Percentiles rank a stretch among this genome's conserved stretches.
Conservation (phyloP, 2,888 invertebrate species). For the Allacma fusca region DNA sequence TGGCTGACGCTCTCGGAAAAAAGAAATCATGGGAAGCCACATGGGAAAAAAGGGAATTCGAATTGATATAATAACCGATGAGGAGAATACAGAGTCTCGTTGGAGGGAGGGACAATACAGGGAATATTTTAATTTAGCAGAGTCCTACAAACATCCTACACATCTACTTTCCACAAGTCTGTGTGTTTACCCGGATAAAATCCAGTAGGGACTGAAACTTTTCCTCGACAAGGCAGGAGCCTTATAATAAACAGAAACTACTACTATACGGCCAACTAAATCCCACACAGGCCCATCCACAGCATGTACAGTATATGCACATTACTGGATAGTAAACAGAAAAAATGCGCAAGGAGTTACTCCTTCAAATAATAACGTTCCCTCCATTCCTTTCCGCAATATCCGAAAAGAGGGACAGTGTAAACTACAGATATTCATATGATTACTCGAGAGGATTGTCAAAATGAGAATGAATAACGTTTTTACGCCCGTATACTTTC, state of each 20-base stretch:
- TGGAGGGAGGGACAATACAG: no score
- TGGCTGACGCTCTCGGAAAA: no score
- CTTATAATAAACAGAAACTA: background rate
- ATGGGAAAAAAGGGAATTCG: no score
- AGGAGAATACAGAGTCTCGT: no score
- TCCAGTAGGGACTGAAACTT: slow-evolving; percentile 6
- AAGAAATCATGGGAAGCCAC: no score
- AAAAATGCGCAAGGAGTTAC: background rate
- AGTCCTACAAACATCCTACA: background rate
- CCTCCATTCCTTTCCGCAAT: background rate
- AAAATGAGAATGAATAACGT: background rate
- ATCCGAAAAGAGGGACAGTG: background rate
- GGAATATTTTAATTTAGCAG: slow-evolving; percentile 7
- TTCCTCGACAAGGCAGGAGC: background rate
- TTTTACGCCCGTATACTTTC: background rate
- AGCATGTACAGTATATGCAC: background rate
- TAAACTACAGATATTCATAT: background rate
- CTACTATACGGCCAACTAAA: background rate
- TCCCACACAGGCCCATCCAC: background rate
- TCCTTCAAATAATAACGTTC: background rate
- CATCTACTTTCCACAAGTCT: background rate
- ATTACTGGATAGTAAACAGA: background rate
- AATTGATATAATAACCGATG: no score
- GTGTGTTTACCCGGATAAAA: background rate
- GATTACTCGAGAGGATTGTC: background rate